These are phyloP conservation scores for Sericinus montela DNA, from an alignment of 2,888 invertebrate species.

Conservation along the genomic window DNA sequence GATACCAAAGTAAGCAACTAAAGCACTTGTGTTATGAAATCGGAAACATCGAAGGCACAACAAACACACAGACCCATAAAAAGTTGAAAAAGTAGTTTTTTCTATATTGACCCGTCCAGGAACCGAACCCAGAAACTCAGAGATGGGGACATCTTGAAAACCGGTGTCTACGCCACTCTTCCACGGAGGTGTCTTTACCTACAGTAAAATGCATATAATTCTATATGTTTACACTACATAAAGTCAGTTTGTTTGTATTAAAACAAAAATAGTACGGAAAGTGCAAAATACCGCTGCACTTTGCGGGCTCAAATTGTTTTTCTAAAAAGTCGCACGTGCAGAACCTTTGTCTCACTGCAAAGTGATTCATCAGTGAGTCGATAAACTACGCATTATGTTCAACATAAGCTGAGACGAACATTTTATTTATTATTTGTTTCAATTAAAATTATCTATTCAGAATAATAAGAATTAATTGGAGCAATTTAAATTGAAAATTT, in stretches of 20 bases:
- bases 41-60: no score
- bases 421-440: neutral
- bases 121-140: no score
- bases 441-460: neutral
- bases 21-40: no score
- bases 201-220: no score
- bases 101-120: no score
- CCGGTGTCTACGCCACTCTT: no score
- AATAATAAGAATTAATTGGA: neutral
- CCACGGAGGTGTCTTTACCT: no score
- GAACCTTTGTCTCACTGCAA: conserved; percentile 31
- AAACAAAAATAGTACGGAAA: conserved; percentile 14
- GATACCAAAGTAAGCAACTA: no score
- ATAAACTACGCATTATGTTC: conserved; percentile 32
- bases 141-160: no score
- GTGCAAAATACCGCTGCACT: conserved; percentile 22
- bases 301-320: conserved; percentile 26
- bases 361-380: conserved; percentile 32
- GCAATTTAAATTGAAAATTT: neutral
- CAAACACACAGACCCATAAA: no score
- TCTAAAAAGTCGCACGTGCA: conserved; percentile 33
- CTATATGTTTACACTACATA: neutral
- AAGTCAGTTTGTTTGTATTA: neutral
- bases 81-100: no score
- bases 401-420: conserved; percentile 6